These are phyloP conservation scores for Channallabes apus DNA, from an alignment of 2,797 vertebrate species.

Conservation along the genomic window DNA sequence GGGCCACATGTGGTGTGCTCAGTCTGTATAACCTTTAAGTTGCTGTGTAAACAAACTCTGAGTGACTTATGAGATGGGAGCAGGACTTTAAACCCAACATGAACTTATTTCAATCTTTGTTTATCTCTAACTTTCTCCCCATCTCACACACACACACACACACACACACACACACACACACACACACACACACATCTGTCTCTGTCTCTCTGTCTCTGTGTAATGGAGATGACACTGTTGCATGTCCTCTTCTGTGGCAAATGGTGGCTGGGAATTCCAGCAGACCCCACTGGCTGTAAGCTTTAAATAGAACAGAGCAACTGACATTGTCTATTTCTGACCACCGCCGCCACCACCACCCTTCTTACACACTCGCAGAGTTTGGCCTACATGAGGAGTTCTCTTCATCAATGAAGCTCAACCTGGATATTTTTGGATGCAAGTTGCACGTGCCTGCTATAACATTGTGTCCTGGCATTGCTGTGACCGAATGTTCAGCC, in stretches of 20 bases:
- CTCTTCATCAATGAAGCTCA: conserved; percentile 31
- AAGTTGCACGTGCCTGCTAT: neutral
- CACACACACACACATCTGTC: neutral
- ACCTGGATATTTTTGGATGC: conserved; percentile 25
- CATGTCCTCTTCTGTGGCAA: conserved; percentile 48
- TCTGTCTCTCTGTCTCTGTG: conserved; percentile 18
- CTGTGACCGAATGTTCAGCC: neutral
- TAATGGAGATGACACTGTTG: conserved; percentile 45
- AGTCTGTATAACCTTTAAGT: conserved; percentile 7
- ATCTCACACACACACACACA: neutral
- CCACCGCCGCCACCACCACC: conserved; percentile 13
- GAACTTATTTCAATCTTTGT: conserved; percentile 7
- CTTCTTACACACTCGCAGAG: conserved; percentile 29
- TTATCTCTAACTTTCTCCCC: neutral
- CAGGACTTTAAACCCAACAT: conserved; percentile 5
- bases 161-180: neutral
- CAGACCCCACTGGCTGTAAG: conserved; percentile 56
- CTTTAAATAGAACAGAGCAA: conserved; percentile 73
- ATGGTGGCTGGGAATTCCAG: conserved; percentile 58
- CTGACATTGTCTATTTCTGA: conserved; percentile 71
- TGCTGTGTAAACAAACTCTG: conserved; percentile 40
- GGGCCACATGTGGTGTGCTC: conserved; percentile 16
- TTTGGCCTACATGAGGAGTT: conserved; percentile 27
- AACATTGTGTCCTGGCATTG: neutral
- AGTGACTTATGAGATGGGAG: conserved; percentile 11